Percentiles rank a stretch among this genome's conserved stretches.
phyloP scores from a whole-genome alignment of 1,140 invertebrate species.

The Parasteatoda tepidariorum region DNA sequence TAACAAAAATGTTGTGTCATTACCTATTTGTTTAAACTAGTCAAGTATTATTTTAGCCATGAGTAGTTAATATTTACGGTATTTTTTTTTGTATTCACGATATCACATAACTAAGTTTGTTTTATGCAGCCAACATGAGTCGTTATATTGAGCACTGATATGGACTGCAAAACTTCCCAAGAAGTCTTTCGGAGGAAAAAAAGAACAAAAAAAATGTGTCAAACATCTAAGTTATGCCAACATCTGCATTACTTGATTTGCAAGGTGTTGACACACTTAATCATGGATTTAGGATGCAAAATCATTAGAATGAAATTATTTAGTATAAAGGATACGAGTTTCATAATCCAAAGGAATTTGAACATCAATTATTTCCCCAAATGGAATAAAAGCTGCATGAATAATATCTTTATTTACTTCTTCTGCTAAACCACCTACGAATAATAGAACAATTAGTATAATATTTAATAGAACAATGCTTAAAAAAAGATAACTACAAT shows the following conservation, averaged over 20 bases:
- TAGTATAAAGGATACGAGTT: constrained; percentile 71
- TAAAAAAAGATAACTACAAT: neutral
- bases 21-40: no score
- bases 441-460: neutral
- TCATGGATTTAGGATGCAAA: no score
- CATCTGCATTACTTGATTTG: no score
- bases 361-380: constrained; percentile 96
- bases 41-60: no score
- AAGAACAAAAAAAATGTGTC: neutral
- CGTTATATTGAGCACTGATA: neutral
- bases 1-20: no score
- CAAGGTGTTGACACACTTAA: no score
- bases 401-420: constrained; percentile 97
- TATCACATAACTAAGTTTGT: no score
- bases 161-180: neutral
- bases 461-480: neutral
- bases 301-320: neutral
- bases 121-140: no score
- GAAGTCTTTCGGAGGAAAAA: neutral
- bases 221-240: neutral
- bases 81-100: no score
- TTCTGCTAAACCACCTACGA: constrained; percentile 89
- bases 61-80: no score
- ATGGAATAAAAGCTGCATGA: constrained; percentile 96
- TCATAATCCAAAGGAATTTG: constrained; percentile 99